phyloP scores from a whole-genome alignment of 1,140 invertebrate genomes.

The Coptotermes formosanus region DNA sequence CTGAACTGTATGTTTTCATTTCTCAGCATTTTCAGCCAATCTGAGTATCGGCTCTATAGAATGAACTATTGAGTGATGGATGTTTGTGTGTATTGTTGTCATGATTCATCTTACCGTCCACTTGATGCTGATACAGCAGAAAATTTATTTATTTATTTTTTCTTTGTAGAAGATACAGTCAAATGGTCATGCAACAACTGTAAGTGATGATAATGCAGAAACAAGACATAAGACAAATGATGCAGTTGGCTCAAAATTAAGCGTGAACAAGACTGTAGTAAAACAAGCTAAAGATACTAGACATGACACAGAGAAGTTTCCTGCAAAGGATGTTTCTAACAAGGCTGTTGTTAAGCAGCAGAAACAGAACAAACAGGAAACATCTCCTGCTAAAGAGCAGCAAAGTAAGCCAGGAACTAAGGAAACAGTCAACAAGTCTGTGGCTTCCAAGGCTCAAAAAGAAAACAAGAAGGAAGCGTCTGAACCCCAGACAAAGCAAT shows the following conservation, averaged over 20 bases:
- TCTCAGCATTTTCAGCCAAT: no score
- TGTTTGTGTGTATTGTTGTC: no score
- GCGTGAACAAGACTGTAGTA: constrained; percentile 37
- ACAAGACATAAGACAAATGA: constrained; percentile 32
- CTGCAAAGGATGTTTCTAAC: constrained; percentile 46
- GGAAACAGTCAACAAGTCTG: constrained; percentile 45
- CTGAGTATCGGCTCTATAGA: no score
- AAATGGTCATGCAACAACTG: constrained; percentile 49
- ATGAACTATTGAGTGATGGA: no score
- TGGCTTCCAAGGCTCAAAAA: neutral
- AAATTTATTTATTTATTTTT: neutral
- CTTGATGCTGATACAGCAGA: no score
- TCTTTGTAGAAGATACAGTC: constrained; percentile 50
- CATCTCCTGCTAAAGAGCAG: constrained; percentile 20
- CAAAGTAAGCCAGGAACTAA: constrained; percentile 32
- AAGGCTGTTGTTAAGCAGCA: neutral
- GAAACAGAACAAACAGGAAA: constrained; percentile 28
- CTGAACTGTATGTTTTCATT: no score
- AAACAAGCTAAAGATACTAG: constrained; percentile 46
- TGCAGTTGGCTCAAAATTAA: neutral
- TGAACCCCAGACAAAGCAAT: neutral
- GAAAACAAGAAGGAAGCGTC: constrained; percentile 24
- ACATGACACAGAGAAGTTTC: constrained; percentile 51
- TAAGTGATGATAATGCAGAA: constrained; percentile 32
- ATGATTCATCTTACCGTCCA: no score